Evolutionary conservation across 2,888 invertebrate genomes (phyloP).

Genomic region (Ryuthela nishihirai): DNA sequence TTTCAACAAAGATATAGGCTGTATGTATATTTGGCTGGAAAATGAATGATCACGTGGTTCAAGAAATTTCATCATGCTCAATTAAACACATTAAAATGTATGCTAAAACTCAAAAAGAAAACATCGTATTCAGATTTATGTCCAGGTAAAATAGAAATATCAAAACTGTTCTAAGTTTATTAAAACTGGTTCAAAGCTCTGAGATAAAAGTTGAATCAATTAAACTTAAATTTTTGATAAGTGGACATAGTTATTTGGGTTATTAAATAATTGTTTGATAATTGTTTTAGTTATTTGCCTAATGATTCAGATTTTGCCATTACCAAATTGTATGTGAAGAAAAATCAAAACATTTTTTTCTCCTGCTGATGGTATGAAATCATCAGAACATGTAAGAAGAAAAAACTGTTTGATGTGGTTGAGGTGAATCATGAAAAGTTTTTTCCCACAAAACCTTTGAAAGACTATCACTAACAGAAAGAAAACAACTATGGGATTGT

Average conservation of each 20-base stretch:
- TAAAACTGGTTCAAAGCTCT: too few relatives aligned
- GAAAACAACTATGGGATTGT: neutral
- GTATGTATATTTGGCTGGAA: neutral
- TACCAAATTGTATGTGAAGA: too few relatives aligned
- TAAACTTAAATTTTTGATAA: neutral
- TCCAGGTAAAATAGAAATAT: neutral
- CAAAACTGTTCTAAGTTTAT: too few relatives aligned
- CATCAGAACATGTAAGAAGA: neutral
- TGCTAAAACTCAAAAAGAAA: neutral
- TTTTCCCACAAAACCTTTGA: neutral
- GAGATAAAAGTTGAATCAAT: neutral
- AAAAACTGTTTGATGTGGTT: too few relatives aligned
- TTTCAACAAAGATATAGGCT: neutral
- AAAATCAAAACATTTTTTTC: neutral
- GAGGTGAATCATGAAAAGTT: neutral
- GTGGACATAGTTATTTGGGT: too few relatives aligned
- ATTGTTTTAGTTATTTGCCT: too few relatives aligned
- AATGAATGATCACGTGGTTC: neutral
- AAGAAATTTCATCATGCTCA: neutral
- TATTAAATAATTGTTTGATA: too few relatives aligned
- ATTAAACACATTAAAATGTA: neutral
- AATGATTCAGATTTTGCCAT: neutral
- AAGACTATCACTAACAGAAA: neutral
- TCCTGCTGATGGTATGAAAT: neutral
- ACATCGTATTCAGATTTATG: neutral